A percentile compares a stretch with the other conserved stretches of the same genome.
Conservation (phyloP, 2,888 invertebrate genomes). For the Cabera pusaria region DNA sequence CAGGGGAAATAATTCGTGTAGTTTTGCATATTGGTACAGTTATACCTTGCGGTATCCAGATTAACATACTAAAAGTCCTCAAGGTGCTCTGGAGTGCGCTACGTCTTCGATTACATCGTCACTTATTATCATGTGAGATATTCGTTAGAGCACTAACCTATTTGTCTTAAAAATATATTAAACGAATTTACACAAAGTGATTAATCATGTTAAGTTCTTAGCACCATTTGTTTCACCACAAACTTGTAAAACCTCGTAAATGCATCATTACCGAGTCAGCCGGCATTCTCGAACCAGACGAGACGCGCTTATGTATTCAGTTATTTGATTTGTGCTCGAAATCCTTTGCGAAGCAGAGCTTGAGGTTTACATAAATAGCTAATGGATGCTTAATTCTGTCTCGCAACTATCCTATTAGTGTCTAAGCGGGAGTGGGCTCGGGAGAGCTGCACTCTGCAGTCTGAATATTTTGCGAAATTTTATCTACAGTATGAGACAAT, state of each 20-base stretch:
- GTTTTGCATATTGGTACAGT: too few relatives aligned
- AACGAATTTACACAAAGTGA: too few relatives aligned
- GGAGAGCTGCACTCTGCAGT: conserved; percentile 29
- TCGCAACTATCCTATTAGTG: conserved; percentile 46
- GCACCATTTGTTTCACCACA: not conserved
- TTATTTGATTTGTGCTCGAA: conserved; percentile 23
- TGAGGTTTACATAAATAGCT: conserved; percentile 37
- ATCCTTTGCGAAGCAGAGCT: conserved; percentile 27
- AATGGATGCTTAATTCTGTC: conserved; percentile 33
- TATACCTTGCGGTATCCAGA: too few relatives aligned
- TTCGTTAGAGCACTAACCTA: too few relatives aligned
- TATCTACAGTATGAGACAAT: too few relatives aligned
- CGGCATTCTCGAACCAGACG: conserved; percentile 9
- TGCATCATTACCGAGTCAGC: not conserved
- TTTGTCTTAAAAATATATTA: too few relatives aligned
- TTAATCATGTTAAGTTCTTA: too few relatives aligned
- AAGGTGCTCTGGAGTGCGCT: too few relatives aligned
- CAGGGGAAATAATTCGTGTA: too few relatives aligned
- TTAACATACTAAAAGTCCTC: too few relatives aligned
- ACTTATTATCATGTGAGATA: too few relatives aligned
- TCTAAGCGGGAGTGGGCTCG: conserved; percentile 31
- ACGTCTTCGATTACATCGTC: too few relatives aligned
- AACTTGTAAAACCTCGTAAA: not conserved
- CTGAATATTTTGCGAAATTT: conserved; percentile 1
- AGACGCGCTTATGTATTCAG: conserved; percentile 14